Conservation (phyloP, 2,113 vertebrate species). For the Terrapene triunguis region DNA sequence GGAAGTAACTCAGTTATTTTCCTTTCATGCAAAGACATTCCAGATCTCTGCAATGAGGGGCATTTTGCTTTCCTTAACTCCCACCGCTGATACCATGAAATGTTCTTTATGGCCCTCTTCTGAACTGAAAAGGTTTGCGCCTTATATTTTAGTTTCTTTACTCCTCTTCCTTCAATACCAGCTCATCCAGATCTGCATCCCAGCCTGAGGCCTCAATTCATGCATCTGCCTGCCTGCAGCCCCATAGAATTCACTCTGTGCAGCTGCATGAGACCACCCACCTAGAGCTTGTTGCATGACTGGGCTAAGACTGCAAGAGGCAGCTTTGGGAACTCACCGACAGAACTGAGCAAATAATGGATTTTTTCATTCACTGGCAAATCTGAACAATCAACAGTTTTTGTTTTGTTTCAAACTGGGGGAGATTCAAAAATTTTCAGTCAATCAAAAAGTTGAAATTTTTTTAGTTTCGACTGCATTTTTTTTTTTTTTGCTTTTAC, state of each 20-base stretch:
- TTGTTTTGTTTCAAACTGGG: not conserved
- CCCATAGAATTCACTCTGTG: not conserved
- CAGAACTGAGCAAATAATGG: not conserved
- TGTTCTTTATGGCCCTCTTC: not conserved
- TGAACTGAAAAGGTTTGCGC: not conserved
- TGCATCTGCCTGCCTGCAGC: not conserved
- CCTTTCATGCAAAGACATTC: not conserved
- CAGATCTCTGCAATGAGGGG: not conserved
- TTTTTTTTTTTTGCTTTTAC: not conserved
- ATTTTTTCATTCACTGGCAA: not conserved
- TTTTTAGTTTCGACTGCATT: not conserved
- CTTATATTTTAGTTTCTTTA: not conserved
- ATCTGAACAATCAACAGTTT: not conserved
- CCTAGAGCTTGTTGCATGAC: not conserved
- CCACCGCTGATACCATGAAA: not conserved
- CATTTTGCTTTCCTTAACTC: not conserved
- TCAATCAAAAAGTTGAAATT: not conserved
- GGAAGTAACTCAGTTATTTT: constrained; percentile 32
- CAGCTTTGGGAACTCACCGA: not conserved
- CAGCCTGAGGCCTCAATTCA: not conserved
- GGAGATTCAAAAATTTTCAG: not conserved
- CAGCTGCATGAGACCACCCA: not conserved
- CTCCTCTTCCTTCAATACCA: not conserved
- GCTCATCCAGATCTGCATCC: not conserved
- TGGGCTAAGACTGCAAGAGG: not conserved